phyloP scores from a whole-genome alignment of 2,797 vertebrate genomes.

The Semaprochilodus insignis region DNA sequence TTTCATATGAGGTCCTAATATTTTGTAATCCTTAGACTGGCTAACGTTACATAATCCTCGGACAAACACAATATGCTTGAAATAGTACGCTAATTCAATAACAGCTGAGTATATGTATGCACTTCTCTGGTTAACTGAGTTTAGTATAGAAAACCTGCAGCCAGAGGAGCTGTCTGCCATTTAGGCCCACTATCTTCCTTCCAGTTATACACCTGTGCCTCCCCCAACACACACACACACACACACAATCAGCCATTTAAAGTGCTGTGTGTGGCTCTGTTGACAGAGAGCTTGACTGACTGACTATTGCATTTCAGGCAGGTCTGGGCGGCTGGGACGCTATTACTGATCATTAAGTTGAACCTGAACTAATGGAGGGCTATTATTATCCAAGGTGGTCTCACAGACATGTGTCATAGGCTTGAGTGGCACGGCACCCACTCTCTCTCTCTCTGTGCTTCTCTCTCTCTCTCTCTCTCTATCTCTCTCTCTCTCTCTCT shows the following conservation, averaged over 20 bases:
- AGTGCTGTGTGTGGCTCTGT: conserved; percentile 65
- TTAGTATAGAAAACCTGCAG: conserved; percentile 63
- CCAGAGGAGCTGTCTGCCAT: conserved; percentile 54
- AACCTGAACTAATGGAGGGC: conserved; percentile 80
- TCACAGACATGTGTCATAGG: conserved; percentile 74
- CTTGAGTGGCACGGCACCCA: conserved; percentile 60
- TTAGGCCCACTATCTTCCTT: conserved; percentile 15
- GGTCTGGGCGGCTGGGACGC: conserved; percentile 63
- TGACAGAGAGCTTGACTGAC: conserved; percentile 78
- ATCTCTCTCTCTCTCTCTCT: conserved; percentile 21
- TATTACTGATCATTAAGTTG: conserved; percentile 81
- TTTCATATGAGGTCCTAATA: conserved; percentile 74
- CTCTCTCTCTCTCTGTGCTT: conserved; percentile 31
- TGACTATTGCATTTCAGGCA: conserved; percentile 76
- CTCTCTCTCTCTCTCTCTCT: neutral
- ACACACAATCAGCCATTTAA: conserved; percentile 64
- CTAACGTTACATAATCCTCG: conserved; percentile 76
- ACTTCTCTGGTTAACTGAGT: conserved; percentile 70
- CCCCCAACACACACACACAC: conserved; percentile 52
- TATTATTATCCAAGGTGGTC: conserved; percentile 80
- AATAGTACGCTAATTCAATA: conserved; percentile 80
- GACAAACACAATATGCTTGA: conserved; percentile 68
- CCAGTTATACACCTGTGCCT: conserved; percentile 49
- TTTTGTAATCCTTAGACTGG: conserved; percentile 76
- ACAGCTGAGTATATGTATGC: conserved; percentile 49